phyloP scores from a whole-genome alignment of 2,888 invertebrate species.

The Pterostichus niger region DNA sequence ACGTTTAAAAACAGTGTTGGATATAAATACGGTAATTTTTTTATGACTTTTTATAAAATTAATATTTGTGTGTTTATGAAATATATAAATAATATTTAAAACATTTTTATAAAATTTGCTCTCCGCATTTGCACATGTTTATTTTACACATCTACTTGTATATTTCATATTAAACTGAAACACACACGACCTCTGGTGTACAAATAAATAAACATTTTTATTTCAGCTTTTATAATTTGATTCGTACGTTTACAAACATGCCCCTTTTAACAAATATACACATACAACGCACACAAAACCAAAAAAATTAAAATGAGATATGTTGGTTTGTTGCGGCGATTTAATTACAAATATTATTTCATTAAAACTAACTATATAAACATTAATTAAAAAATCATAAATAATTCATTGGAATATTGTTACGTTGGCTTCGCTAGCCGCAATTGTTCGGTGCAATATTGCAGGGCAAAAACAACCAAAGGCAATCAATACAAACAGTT shows the following conservation, averaged over 20 bases:
- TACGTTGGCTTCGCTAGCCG: background rate
- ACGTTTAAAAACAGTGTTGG: background rate
- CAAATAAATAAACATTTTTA: constrained; percentile 67
- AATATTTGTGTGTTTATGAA: constrained; percentile 41
- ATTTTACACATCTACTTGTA: constrained; percentile 67
- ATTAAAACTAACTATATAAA: constrained; percentile 65
- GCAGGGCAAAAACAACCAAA: constrained; percentile 58
- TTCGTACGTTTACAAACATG: constrained; percentile 57
- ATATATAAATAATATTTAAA: constrained; percentile 44
- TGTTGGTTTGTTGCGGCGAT: constrained; percentile 55
- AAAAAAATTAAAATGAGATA: constrained; percentile 55
- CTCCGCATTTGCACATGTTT: constrained; percentile 70
- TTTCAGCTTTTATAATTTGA: constrained; percentile 64
- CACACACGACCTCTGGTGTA: constrained; percentile 52
- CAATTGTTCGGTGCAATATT: constrained; percentile 62
- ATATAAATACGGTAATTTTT: constrained; percentile 13
- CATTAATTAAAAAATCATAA: constrained; percentile 67
- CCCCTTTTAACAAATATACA: constrained; percentile 60
- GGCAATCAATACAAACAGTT: constrained; percentile 67
- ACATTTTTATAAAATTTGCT: constrained; percentile 65
- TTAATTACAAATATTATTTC: constrained; percentile 67
- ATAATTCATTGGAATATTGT: constrained; percentile 58
- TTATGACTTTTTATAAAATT: constrained; percentile 9
- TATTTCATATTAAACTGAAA: constrained; percentile 66
- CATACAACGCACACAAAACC: constrained; percentile 40